These are phyloP conservation scores for Drosophila pectinifera DNA, from an alignment of 1,140 invertebrate species.

Conservation along the genomic window DNA sequence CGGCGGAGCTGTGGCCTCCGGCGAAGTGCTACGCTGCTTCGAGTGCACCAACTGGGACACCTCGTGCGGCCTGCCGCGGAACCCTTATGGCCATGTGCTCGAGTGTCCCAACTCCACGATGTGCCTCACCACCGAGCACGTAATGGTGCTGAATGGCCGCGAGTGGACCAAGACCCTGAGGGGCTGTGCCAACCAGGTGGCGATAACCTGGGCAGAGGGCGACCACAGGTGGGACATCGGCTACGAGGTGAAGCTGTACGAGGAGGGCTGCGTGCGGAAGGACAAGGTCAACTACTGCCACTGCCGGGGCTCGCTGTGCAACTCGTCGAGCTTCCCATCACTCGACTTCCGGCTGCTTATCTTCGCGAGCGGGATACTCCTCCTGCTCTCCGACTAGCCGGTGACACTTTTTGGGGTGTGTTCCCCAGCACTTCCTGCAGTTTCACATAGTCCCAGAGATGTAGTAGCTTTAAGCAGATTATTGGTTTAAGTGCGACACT, in stretches of 20 bases:
- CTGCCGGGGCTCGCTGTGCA: slow-evolving; percentile 53
- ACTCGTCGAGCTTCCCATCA: slow-evolving; percentile 11
- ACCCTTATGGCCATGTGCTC: slow-evolving; percentile 8
- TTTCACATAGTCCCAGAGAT: slow-evolving; percentile 24
- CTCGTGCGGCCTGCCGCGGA: slow-evolving; percentile 15
- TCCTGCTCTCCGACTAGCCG: slow-evolving; percentile 28
- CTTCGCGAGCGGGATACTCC: not conserved
- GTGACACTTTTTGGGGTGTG: slow-evolving; percentile 44
- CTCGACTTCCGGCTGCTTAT: slow-evolving; percentile 17
- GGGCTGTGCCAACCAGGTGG: slow-evolving; percentile 40
- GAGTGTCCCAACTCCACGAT: slow-evolving; percentile 55
- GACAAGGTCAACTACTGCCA: slow-evolving; percentile 21
- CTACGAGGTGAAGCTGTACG: slow-evolving; percentile 3
- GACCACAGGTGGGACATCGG: not conserved
- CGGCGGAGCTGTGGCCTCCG: not conserved
- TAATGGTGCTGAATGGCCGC: not conserved
- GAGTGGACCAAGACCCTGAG: slow-evolving; percentile 18
- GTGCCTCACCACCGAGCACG: slow-evolving; percentile 24
- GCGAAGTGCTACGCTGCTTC: slow-evolving; percentile 29
- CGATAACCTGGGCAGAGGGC: not conserved
- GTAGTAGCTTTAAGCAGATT: slow-evolving; percentile 58
- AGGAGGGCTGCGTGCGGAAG: slow-evolving; percentile 27
- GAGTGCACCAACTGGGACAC: slow-evolving; percentile 12
- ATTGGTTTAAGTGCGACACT: slow-evolving; percentile 37
- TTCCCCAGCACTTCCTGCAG: slow-evolving; percentile 8